phyloP scores from a whole-genome alignment of 2,888 invertebrate genomes.

The Serrognathus titanus region DNA sequence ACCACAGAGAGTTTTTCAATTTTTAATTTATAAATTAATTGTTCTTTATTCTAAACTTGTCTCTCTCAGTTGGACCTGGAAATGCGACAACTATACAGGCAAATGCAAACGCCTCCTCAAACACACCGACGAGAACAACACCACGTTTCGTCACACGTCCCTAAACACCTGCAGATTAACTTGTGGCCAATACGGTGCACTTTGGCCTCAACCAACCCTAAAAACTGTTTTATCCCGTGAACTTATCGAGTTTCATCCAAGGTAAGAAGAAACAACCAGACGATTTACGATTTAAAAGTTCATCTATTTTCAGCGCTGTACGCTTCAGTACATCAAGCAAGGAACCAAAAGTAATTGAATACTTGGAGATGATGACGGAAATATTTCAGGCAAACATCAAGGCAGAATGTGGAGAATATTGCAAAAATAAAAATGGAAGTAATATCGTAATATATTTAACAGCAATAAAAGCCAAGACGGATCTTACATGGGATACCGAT shows the following conservation, averaged over 20 bases:
- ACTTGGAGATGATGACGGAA: slow-evolving; percentile 55
- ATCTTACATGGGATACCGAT: slow-evolving; percentile 8
- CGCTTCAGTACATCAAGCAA: slow-evolving; percentile 53
- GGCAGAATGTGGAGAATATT: slow-evolving; percentile 57
- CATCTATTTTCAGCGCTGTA: slow-evolving; percentile 24
- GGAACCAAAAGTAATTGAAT: slow-evolving; percentile 50
- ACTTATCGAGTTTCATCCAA: slow-evolving; percentile 57
- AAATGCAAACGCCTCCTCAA: slow-evolving; percentile 13
- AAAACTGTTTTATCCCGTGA: slow-evolving; percentile 46
- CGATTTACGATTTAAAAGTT: background rate
- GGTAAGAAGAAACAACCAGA: slow-evolving; percentile 35
- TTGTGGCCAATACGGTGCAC: slow-evolving; percentile 64
- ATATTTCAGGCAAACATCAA: slow-evolving; percentile 56
- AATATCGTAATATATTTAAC: slow-evolving; percentile 9
- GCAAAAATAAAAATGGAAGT: slow-evolving; percentile 29
- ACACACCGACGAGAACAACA: background rate
- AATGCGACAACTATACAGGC: slow-evolving; percentile 16
- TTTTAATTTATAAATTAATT: too few relatives aligned
- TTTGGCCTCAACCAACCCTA: slow-evolving; percentile 68
- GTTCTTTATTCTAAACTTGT: too few relatives aligned
- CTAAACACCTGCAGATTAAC: slow-evolving; percentile 64
- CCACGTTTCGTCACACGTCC: slow-evolving; percentile 28
- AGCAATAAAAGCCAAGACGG: background rate
- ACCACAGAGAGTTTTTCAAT: too few relatives aligned
- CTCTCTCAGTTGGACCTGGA: slow-evolving; percentile 18